Evolutionary conservation across 2,797 vertebrate genomes (phyloP), one percentile per base, ranked within the genome.

Genomic region (Acipenser transmontanus): DNA sequence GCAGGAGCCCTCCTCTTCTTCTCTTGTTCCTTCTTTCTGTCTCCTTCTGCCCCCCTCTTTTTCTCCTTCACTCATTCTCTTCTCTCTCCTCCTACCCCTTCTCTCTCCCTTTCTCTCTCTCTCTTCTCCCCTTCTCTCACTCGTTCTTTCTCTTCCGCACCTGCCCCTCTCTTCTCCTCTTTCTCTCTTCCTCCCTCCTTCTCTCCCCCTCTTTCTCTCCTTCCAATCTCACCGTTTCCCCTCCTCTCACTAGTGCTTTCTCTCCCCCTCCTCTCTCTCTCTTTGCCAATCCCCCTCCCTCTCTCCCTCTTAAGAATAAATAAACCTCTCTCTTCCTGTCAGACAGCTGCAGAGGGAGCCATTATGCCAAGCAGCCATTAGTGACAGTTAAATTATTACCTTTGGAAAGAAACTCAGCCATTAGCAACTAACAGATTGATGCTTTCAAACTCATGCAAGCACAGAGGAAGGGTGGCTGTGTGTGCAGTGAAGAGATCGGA

Each of bases 321-420:
- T 7, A 57, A n/a, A 13, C 54, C 7, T 11, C 54, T 57, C 13
- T 50, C 61, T 54, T 34, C 49, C 34, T 64, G 64, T 64, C 47
- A 34, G 12, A 59, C 50, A 34, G 48, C 11, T 69, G 63, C 59
- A 62, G 51, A 47, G 59, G 66, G 61, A 67, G 60, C 8, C 48
- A 65, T 70, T 49, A 59, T 67, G 66, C 66, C 66, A 62, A 66
- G 60, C 65, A 73, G 71, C 68, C 70, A 71, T 48, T 65, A 65
- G 68, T 76, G 73, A 75, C 70, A 72, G 67, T 67, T 59, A 72
- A 67, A 73, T 67, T 70, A 69, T 71, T 74, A 69, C 68, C 60
- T 63, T 61, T 47, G 48, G 64, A 69, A 61, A 64, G 51, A 57
- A 12, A 65, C 20, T 47, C 49, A 13, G 48, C 59, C 7, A 13